Conservation (phyloP, 1,140 invertebrate genomes). For the Subanguina moxae region DNA sequence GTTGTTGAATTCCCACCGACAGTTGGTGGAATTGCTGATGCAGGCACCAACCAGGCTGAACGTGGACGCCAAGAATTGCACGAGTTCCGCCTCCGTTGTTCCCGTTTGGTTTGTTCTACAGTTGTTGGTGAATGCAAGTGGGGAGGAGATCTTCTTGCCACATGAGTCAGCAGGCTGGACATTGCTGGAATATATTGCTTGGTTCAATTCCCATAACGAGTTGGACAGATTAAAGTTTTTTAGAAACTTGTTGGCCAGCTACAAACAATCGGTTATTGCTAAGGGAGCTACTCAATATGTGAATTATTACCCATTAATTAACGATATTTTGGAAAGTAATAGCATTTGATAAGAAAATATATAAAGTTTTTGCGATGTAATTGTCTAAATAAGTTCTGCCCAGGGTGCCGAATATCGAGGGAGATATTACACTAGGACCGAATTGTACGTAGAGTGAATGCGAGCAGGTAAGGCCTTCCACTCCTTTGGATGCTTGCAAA, state of each 20-base stretch:
- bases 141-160: slow-evolving; percentile 37
- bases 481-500: too few species aligned
- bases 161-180: slow-evolving; percentile 54
- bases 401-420: too few species aligned
- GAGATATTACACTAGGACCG: too few species aligned
- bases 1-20: slow-evolving; percentile 29
- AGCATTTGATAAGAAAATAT: too few species aligned
- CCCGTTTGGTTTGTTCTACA: slow-evolving; percentile 39
- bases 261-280: slow-evolving; percentile 48
- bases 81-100: slow-evolving; percentile 11
- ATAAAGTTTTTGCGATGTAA: too few species aligned
- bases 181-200: slow-evolving; percentile 45
- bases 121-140: slow-evolving; percentile 39
- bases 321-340: slow-evolving; percentile 29
- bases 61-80: background rate
- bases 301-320: slow-evolving; percentile 36
- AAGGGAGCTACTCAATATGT: slow-evolving; percentile 44
- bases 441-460: too few species aligned
- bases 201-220: slow-evolving; percentile 48
- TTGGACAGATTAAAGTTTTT: slow-evolving; percentile 44
- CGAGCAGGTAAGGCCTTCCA: too few species aligned
- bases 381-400: too few species aligned
- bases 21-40: slow-evolving; percentile 8
- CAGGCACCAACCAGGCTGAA: slow-evolving; percentile 6
- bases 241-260: slow-evolving; percentile 45